Evolutionary conservation across 2,888 invertebrate species (phyloP), one percentile per base, ranked within the genome.

Genomic region (Synergus gifuensis): DNA sequence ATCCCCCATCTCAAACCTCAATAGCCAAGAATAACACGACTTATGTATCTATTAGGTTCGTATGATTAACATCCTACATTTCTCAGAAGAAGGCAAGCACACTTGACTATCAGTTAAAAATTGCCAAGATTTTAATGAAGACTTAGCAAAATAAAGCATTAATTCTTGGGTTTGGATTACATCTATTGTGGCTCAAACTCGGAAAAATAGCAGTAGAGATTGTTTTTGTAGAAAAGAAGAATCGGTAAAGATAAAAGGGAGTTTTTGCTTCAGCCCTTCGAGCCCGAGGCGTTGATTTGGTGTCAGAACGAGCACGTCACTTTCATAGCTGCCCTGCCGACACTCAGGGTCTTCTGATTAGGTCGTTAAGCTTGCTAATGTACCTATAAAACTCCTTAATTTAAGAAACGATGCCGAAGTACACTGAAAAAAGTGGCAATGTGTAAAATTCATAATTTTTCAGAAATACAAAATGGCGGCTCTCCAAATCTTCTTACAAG

Each of bases 341-440:
- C 84, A 85, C 85, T 82, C 83, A 80, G 85, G 83, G 81, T 80
- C 82, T 78, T 87, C 87, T 91, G 91, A 92, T 91, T 91, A 91
- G 91, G 88, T 91, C 91, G 90, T 92, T 91, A 91, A 89, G 86
- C 83, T 89, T 84, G 85, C 87, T 90, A 90, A 89, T 88, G 86
- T 87, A 82, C 78, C 87, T 85, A 85, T 88, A 89, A 90, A 90
- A 79, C 77, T 76, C 44, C 81, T 76, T 79, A 87, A 89, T 89
- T 89, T 89, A 89, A 88, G 87, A 87, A 90, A 89, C 87, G 80
- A 83, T 77, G 81, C 83, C 83, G 79, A 81, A 83, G 82, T 54
- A 54, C 28, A 28, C 28, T 28, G 28, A 28, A 28, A 28, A 28
- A 28, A 28, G 28, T 28, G 28, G 28, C 28, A 28, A 28, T 28